phyloP scores from a whole-genome alignment of 2,888 invertebrate genomes.

The Drosophila siamana region DNA sequence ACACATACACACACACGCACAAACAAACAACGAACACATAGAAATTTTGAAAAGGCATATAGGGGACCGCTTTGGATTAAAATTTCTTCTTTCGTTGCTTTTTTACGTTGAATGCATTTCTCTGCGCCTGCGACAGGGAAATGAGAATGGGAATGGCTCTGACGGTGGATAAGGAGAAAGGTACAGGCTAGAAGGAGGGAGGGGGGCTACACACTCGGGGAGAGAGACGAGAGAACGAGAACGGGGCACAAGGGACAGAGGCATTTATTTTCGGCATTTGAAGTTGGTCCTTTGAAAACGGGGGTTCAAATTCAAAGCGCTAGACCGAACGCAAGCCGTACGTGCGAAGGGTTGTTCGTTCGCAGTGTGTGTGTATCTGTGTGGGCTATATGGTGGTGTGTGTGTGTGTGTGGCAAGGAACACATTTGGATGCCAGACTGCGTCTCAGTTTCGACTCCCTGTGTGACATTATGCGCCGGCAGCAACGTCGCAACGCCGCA shows the following conservation, averaged over 20 bases:
- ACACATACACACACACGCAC: conserved; percentile 29
- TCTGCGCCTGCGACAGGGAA: conserved; percentile 50
- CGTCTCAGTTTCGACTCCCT: conserved; percentile 69
- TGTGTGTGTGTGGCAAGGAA: conserved; percentile 48
- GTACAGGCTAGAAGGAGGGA: conserved; percentile 3
- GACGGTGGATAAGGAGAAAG: not conserved
- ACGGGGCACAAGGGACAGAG: conserved; percentile 62
- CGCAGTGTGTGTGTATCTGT: conserved; percentile 20
- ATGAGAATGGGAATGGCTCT: conserved; percentile 7
- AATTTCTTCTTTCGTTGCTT: conserved; percentile 69
- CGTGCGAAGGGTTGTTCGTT: conserved; percentile 76
- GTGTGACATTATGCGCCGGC: conserved; percentile 73
- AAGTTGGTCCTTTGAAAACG: conserved; percentile 80
- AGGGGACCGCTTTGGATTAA: conserved; percentile 73
- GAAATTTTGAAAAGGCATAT: conserved; percentile 45
- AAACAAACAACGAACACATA: conserved; percentile 14
- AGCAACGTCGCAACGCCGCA: conserved; percentile 38
- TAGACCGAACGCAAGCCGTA: conserved; percentile 66
- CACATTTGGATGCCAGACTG: conserved; percentile 80
- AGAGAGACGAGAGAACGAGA: conserved; percentile 11
- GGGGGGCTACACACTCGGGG: conserved; percentile 1
- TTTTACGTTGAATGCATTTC: conserved; percentile 71
- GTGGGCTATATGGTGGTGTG: conserved; percentile 6
- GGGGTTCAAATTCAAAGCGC: conserved; percentile 80
- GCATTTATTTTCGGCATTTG: conserved; percentile 82